A percentile compares a stretch with the other conserved stretches of the same genome.
phyloP scores from a whole-genome alignment of 2,113 vertebrate species.

The Glaucidium brasilianum region DNA sequence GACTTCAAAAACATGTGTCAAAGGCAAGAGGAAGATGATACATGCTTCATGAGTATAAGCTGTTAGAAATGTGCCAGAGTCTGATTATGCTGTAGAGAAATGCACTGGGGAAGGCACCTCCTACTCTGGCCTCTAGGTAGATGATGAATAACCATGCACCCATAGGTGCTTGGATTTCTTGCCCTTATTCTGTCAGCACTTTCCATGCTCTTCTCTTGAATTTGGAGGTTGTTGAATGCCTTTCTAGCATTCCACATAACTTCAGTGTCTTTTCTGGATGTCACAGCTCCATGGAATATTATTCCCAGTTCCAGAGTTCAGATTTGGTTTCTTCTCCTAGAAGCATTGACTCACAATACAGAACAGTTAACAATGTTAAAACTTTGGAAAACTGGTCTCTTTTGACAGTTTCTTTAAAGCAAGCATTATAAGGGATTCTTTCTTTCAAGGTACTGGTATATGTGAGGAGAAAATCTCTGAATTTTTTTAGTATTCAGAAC shows the following conservation, averaged over 20 bases:
- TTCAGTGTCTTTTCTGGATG: background rate
- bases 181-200: background rate
- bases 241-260: background rate
- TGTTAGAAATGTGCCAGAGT: background rate
- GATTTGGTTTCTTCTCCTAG: background rate
- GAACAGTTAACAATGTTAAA: background rate
- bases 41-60: background rate
- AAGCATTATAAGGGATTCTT: background rate
- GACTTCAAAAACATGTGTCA: background rate
- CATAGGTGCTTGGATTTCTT: background rate
- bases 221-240: background rate
- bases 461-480: background rate
- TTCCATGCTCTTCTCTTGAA: background rate
- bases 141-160: background rate
- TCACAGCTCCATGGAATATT: background rate
- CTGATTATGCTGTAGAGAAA: background rate
- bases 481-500: background rate
- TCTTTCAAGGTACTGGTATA: background rate
- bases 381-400: background rate
- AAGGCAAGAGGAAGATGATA: background rate
- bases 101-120: background rate
- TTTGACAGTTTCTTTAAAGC: background rate
- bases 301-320: background rate
- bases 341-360: background rate
- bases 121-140: accelerated